phyloP scores from a whole-genome alignment of 2,888 invertebrate species.

The Hemistola chrysoprasaria region DNA sequence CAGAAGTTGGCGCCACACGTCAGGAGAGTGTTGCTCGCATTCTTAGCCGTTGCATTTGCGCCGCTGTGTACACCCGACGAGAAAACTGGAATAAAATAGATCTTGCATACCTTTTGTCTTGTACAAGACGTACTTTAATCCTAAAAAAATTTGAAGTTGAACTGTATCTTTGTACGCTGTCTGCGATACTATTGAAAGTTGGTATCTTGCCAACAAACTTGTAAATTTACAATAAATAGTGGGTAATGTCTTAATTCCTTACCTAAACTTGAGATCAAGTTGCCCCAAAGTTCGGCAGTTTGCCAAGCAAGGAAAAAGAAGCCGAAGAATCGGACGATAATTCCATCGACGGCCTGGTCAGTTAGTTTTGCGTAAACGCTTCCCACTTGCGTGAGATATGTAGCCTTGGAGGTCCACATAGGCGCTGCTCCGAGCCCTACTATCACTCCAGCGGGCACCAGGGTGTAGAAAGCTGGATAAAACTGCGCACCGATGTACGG shows the following conservation, averaged over 20 bases:
- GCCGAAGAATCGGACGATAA: conserved; percentile 98
- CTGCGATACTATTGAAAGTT: too few species aligned
- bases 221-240: too few species aligned
- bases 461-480: conserved; percentile 95
- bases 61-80: conserved; percentile 88
- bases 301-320: conserved; percentile 99
- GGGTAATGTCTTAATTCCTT: too few species aligned
- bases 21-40: conserved; percentile 76
- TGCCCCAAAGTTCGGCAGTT: conserved; percentile 97
- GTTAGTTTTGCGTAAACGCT: conserved; percentile 91
- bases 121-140: too few species aligned
- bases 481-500: conserved; percentile 98
- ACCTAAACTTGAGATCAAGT: conserved; percentile 96
- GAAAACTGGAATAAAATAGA: conserved; percentile 82
- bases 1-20: conserved; percentile 93
- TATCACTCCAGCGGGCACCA: conserved; percentile 96
- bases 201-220: too few species aligned
- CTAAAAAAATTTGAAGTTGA: too few species aligned
- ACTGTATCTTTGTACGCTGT: too few species aligned
- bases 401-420: conserved; percentile 99
- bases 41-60: conserved; percentile 55
- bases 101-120: too few species aligned
- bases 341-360: conserved; percentile 93
- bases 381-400: conserved; percentile 97
- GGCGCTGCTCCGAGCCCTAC: conserved; percentile 97